Conservation (phyloP, 2,888 invertebrate genomes). For the Eilema caniola region DNA sequence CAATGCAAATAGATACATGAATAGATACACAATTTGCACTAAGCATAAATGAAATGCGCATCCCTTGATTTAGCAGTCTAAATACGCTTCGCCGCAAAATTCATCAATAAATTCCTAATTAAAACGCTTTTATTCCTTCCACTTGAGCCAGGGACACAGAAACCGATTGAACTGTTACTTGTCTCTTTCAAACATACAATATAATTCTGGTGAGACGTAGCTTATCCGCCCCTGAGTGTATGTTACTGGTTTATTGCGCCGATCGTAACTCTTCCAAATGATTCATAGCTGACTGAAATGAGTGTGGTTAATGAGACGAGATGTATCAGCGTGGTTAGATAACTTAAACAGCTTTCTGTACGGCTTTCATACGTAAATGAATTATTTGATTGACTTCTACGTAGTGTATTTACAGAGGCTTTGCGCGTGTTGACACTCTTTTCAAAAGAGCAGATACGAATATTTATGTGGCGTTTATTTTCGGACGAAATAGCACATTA, state of each 20-base stretch:
- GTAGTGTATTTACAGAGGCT: not conserved
- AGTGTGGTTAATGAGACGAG: conserved; percentile 21
- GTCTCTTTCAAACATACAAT: not conserved
- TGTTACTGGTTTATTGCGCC: not conserved
- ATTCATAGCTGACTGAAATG: conserved; percentile 9
- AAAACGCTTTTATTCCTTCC: not conserved
- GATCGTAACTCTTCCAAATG: conserved; percentile 18
- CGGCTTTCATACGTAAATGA: conserved; percentile 3
- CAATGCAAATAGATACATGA: too few relatives aligned
- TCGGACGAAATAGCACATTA: too few relatives aligned
- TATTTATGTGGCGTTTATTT: not conserved
- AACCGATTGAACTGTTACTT: not conserved
- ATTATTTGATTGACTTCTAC: not conserved
- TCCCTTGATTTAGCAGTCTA: not conserved
- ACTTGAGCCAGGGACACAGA: not conserved
- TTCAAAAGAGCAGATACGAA: not conserved
- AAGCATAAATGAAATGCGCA: too few relatives aligned
- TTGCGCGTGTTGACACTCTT: too few relatives aligned
- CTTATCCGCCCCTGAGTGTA: conserved; percentile 7
- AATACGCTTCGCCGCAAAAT: not conserved
- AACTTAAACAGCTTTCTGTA: conserved; percentile 10
- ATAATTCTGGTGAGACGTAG: not conserved
- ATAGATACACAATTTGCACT: not conserved
- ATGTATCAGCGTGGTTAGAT: conserved; percentile 21
- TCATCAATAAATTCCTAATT: not conserved